Base-by-base conservation (phyloP, 1,140 invertebrate species). In the Hycleus cichorii region DNA sequence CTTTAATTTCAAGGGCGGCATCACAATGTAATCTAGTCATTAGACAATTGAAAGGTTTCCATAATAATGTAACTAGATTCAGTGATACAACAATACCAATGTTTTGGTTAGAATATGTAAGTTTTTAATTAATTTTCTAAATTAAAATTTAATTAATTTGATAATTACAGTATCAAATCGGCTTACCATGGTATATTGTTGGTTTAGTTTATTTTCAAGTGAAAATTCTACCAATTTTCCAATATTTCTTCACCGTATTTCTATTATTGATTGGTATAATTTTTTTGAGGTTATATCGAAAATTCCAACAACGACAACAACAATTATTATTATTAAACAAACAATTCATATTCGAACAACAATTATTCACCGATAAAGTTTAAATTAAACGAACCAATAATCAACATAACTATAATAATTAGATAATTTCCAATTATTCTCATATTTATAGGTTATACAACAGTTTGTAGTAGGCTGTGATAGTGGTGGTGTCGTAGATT, bases 101-200 rank as follows among this genome's bases (percentile, higher is more conserved):
- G 61, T 81, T 80, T 60, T 85, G 82, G 81, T 69, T 77, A 1
- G 83, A 85, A 81, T 83, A 82, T 71, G 83, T 85, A 73, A 83
- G 80, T 78, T 40, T n/a, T 51, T 49, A 46, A 40, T n/a, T 39
- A 12, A 2, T 47, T 52, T 52, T 39, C 3, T 55, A 47, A 46
- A 45, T 11, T 46, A 39, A 59, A 44, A 46, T 25, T 18, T 18
- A 18, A 18, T 42, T 27, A 60, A 8, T 52, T 40, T 4, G 1
- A 7, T 73, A 57, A 60, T 76, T 78, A 68, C 74, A 83, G 81
- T 76, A 79, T 63, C 80, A 82, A 77, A 74, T 77, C 44, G 76
- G 81, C 59, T 72, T 87, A 6, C 81, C 82, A 3, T 65, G 69
- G 47, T 74, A 76, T 49, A 77, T 83, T 11, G 64, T 70, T 44